phyloP scores from a whole-genome alignment of 2,888 invertebrate genomes.

The Anorthoa munda region DNA sequence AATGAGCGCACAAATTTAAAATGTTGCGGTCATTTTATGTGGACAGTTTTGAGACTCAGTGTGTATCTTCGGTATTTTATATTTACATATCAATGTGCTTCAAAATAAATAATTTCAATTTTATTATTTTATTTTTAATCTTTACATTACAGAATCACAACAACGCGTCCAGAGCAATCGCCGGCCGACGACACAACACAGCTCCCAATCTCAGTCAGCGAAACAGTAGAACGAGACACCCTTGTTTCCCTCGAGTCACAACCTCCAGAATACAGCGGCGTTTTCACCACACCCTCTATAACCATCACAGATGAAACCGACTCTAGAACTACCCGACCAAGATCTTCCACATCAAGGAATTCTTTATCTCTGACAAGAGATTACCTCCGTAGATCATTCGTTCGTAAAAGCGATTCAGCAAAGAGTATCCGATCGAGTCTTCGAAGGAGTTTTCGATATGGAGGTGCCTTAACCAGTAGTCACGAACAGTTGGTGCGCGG shows the following conservation, averaged over 20 bases:
- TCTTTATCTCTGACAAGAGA: slow-evolving; percentile 83
- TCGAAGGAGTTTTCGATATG: slow-evolving; percentile 84
- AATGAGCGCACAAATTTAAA: too few species aligned
- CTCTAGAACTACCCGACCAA: slow-evolving; percentile 67
- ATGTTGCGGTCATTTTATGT: too few species aligned
- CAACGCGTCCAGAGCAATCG: slow-evolving; percentile 75
- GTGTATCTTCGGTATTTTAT: too few species aligned
- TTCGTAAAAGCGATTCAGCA: slow-evolving; percentile 85
- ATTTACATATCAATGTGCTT: too few species aligned
- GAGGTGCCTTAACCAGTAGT: slow-evolving; percentile 86
- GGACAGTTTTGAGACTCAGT: too few species aligned
- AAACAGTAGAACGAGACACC: slow-evolving; percentile 80
- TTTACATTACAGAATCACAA: slow-evolving; percentile 79
- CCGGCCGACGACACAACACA: slow-evolving; percentile 79
- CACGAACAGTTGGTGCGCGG: slow-evolving; percentile 92
- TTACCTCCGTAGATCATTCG: slow-evolving; percentile 83
- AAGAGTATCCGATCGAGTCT: slow-evolving; percentile 86
- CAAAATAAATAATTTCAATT: not conserved
- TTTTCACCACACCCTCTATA: slow-evolving; percentile 76
- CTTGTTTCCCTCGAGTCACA: slow-evolving; percentile 65
- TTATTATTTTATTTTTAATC: not conserved
- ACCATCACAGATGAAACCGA: slow-evolving; percentile 83
- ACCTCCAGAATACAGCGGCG: slow-evolving; percentile 77
- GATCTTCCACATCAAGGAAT: slow-evolving; percentile 77
- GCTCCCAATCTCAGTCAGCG: slow-evolving; percentile 86